A percentile compares a stretch with the other conserved stretches of the same genome.
Conservation (phyloP, 2,888 invertebrate genomes). For the Lasioglossum marginatum region DNA sequence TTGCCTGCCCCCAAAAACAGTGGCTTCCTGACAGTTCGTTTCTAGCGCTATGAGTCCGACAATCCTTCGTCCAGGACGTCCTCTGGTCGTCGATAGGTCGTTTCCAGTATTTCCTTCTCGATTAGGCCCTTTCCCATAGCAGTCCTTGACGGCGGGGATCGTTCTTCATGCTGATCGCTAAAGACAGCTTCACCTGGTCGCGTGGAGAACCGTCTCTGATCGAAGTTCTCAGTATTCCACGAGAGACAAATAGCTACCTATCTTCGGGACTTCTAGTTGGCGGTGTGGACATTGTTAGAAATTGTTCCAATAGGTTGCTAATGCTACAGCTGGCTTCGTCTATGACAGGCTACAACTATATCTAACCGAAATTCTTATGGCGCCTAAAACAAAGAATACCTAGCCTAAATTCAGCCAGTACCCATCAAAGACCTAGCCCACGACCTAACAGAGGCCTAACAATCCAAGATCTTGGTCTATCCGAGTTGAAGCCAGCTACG, state of each 20-base stretch:
- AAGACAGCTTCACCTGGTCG: not conserved
- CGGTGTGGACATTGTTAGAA: not conserved
- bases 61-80: not conserved
- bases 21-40: slow-evolving; percentile 6
- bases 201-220: not conserved
- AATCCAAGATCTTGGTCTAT: not conserved
- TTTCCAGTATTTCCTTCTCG: slow-evolving; percentile 53
- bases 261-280: not conserved
- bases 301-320: not conserved
- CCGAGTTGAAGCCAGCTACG: not conserved
- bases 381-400: not conserved
- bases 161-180: not conserved
- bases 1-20: not conserved
- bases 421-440: not conserved
- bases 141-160: slow-evolving; percentile 39
- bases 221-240: not conserved
- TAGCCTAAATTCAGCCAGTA: not conserved
- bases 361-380: not conserved
- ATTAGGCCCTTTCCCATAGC: slow-evolving; percentile 19
- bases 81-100: slow-evolving; percentile 5
- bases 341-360: not conserved
- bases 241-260: not conserved
- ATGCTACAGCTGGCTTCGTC: not conserved
- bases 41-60: not conserved
- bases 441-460: not conserved